Evolutionary conservation across 2,797 vertebrate genomes (phyloP).

Genomic region (Furcifer pardalis): DNA sequence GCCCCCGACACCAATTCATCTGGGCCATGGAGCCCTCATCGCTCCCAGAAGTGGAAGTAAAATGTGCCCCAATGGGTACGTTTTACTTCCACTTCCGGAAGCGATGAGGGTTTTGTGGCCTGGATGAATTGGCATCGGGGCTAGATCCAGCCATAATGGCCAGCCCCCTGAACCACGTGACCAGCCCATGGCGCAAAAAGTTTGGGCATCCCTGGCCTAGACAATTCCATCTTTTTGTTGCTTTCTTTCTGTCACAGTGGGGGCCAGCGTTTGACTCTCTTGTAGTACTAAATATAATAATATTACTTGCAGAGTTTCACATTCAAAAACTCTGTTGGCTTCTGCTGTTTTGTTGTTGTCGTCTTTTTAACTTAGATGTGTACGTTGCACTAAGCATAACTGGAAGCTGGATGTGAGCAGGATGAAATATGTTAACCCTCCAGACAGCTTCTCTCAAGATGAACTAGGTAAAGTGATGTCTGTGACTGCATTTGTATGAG

Average conservation of each 20-base stretch:
- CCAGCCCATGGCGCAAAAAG: no score
- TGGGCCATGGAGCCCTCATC: no score
- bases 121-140: no score
- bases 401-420: constrained; percentile 82
- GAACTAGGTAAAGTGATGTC: constrained; percentile 74
- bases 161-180: no score
- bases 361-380: constrained; percentile 55
- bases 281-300: background rate
- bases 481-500: background rate
- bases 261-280: background rate
- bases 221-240: background rate
- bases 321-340: background rate
- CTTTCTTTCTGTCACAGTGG: background rate
- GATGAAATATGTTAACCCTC: constrained; percentile 83
- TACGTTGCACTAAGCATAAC: constrained; percentile 84
- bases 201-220: no score
- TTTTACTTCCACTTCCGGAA: no score
- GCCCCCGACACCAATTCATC: no score
- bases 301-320: background rate
- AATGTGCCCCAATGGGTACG: no score
- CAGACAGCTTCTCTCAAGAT: constrained; percentile 82
- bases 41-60: no score
- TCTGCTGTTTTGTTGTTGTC: background rate
- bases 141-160: no score
- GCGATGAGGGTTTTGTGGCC: no score